Base-by-base conservation (phyloP, 2,888 invertebrate genomes). In the Tachystola acroxantha region DNA sequence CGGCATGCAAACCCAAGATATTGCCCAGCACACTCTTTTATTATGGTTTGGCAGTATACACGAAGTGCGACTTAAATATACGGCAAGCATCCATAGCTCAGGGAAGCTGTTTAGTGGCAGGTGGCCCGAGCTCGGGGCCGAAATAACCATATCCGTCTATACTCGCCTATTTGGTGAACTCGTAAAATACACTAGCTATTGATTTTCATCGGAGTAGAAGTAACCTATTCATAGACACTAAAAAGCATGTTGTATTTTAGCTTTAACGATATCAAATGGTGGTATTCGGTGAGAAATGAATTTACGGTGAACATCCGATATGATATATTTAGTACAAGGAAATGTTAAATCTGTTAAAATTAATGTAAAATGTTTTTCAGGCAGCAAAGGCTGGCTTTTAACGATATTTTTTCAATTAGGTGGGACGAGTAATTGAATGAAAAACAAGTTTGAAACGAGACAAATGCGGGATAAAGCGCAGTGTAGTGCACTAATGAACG, bases 401-500 rank as follows among this genome's bases (percentile, higher is more conserved):
- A 24, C 39, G 46, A 48, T 57, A 61, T 66, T 58, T 64, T 64
- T 64, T 11, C 65, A 69, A 67, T 73, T 65, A 68, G 59, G 53
- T 53, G 52, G 56, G 16, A n/a, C 45, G 50, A 51, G 62, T 66
- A 67, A 71, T 71, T 64, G 68, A 73, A 68, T 67, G 54, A 64
- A 70, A 66, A 71, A 65, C 62, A 67, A 63, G 59, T 53, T 58
- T 45, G 53, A 39, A 53, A 52, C 39, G 61, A 57, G 53, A 66
- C 64, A 64, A 61, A 64, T 49, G 58, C 47, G 55, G 61, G 59
- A 65, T 66, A 67, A 68, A 73, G 57, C 60, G 57, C 58, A 53
- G 45, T 53, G 56, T 60, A 59, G 64, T 62, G 61, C 63, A 62
- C 72, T 79, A 78, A 79, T 76, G 78, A 80, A 77, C 65, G 60